These are phyloP conservation scores for Acipenser transmontanus DNA, from an alignment of 2,797 vertebrate genomes.

Conservation along the genomic window DNA sequence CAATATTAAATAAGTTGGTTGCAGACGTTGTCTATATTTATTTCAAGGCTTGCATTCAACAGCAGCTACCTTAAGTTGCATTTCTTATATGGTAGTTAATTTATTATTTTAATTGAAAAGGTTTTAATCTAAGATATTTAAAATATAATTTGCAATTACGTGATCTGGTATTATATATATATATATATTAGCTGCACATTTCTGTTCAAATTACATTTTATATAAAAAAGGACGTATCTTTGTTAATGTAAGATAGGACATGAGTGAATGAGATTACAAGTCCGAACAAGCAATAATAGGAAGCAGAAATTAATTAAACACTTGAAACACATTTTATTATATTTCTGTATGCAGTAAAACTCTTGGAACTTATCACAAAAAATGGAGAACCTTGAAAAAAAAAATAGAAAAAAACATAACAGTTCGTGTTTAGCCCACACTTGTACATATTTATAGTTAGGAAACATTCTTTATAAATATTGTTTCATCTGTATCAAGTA, in stretches of 20 bases:
- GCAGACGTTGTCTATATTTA: too few relatives aligned
- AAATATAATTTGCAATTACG: too few relatives aligned
- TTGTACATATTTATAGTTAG: conserved; percentile 99
- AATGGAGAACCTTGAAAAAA: conserved; percentile 96
- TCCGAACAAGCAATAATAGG: conserved; percentile 12
- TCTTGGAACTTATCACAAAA: conserved; percentile 94
- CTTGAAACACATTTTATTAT: conserved; percentile 99
- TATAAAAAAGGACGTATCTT: too few relatives aligned
- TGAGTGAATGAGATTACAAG: too few relatives aligned
- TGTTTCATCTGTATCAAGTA: conserved; percentile 99
- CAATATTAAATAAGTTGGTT: too few relatives aligned
- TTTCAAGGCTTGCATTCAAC: too few relatives aligned
- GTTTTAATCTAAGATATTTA: too few relatives aligned
- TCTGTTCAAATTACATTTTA: too few relatives aligned
- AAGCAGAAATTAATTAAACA: conserved; percentile 52
- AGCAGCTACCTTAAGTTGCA: too few relatives aligned
- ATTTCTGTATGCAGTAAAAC: conserved; percentile 97
- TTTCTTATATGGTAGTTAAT: too few relatives aligned
- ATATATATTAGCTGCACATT: background rate
- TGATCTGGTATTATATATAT: background rate
- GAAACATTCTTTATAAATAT: conserved; percentile 99
- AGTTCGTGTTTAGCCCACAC: conserved; percentile 89
- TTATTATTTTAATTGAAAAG: too few relatives aligned
- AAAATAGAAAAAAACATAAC: conserved; percentile 86
- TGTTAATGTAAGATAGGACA: too few relatives aligned